Evolutionary conservation across 2,797 vertebrate species (phyloP), one percentile per base, ranked within the genome.

Genomic region (Danio albolineatus): DNA sequence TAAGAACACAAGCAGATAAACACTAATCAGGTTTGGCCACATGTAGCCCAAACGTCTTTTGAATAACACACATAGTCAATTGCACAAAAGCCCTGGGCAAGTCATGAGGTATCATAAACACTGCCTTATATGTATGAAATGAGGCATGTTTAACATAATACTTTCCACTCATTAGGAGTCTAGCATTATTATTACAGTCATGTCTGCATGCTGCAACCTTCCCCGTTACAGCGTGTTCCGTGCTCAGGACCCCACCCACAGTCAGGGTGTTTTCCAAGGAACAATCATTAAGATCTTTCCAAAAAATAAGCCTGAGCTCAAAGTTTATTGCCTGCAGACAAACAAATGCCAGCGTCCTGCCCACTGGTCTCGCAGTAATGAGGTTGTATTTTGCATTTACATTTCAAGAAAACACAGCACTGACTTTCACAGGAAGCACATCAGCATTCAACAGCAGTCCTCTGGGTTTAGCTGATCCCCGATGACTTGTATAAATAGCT

Each of bases 121-220:
- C 19, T 21, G 14, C 8, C 41, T 73, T 73, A 59, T 36, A 28
- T 28, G 17, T 66, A 36, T 67, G 17, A 77, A 77, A 67, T 48
- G 19, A 44, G 13, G 12, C 60, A 53, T 56, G 61, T 65, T 43
- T 46, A 39, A 0, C 19, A 59, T 14, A 13, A 5, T 14, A 14
- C 41, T 67, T 39, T 38, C 41, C 53, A 21, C 41, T 67, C 14
- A 67, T 46, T 48, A 57, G 41, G 14, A 71, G 56, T 36, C 46
- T 6, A 44, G 46, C 14, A 71, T 43, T 78, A 41, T 48, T 36
- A 73, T 79, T 65, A 57, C 19, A 59, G 75, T 66, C 19, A 53
- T 48, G 28, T 78, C 28, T 48, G 80, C 76, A 71, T 85, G 78
- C 81, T 85, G 69, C 67, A 82, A 83, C 82, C 36, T 53, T 17